Evolutionary conservation across 2,113 vertebrate species (phyloP), one percentile per base, ranked within the genome.

Genomic region (Archocentrus centrarchus): DNA sequence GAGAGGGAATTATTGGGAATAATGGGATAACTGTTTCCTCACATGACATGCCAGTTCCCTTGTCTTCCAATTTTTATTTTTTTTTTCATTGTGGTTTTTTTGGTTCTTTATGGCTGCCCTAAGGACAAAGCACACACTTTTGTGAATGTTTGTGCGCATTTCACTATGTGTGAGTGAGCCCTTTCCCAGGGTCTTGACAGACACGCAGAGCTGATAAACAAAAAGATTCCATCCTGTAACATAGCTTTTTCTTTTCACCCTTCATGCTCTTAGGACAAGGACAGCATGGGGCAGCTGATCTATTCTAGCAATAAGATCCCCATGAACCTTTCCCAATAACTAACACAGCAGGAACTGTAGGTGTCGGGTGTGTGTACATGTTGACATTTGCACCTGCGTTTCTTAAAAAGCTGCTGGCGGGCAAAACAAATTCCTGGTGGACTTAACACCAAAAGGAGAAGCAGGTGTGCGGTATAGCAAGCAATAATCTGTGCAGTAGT

Each of bases 1-100:
- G 83, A 85, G 78, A 83, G 22, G 68, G 84, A 87, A 87, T 70
- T 83, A 89, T 64, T 75, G 10, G 63, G 62, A 89, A 87, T 84
- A 86, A 91, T 83, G 75, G 79, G 66, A 88, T 81, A 89, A 86
- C 81, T 59, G 53, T 82, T 87, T 58, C 60, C 86, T 91, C 75
- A 83, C 77, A 85, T 84, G 85, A 91, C 77, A 59, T 78, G 64
- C 59, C 84, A 75, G 85, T 60, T 77, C 59, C 50, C 41, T 70
- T 41, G 17, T 89, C 22, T 86, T 77, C 10, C n/a, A 17, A 22
- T 50, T 22, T 75, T 37, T 62, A n/a, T 22, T 39, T 35, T 10
- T 18, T 55, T 3, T n/a, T 68, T 64, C 78, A 85, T n/a, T 73
- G 53, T 73, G 47, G 47, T 53, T 73, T 73, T 37, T 73, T 73